Percentiles rank a stretch among this genome's conserved stretches.
Evolutionary conservation across 2,797 vertebrate genomes (phyloP).

Genomic region (Todus mexicanus): DNA sequence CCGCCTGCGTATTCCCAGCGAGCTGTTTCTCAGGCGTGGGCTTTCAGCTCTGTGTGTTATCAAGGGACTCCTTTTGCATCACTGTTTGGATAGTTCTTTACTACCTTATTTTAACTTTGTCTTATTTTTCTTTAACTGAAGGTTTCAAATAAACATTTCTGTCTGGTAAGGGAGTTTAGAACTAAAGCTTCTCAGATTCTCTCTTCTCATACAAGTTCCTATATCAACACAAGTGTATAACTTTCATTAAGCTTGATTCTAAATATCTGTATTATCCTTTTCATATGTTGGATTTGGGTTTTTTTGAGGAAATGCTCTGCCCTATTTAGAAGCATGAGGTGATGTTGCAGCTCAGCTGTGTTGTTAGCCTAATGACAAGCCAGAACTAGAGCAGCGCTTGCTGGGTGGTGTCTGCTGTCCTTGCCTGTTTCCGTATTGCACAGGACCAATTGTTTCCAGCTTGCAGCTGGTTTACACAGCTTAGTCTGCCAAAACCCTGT

Average conservation of each 20-base stretch:
- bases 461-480: background rate
- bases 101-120: background rate
- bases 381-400: background rate
- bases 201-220: background rate
- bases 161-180: background rate
- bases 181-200: background rate
- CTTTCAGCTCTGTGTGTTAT: background rate
- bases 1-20: background rate
- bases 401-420: background rate
- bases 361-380: background rate
- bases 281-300: background rate
- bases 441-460: slow-evolving; percentile 3
- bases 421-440: background rate
- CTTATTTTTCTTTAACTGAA: background rate
- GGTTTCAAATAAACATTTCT: background rate
- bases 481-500: slow-evolving; percentile 17
- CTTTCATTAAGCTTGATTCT: background rate
- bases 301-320: background rate
- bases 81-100: background rate
- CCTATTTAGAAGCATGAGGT: background rate
- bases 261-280: background rate
- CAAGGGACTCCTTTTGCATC: background rate
- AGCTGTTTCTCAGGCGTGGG: background rate
- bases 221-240: background rate
- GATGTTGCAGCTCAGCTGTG: background rate